A percentile compares a stretch with the other conserved stretches of the same genome.
Conservation (phyloP, 2,113 vertebrate species). For the Stercorarius parasiticus region DNA sequence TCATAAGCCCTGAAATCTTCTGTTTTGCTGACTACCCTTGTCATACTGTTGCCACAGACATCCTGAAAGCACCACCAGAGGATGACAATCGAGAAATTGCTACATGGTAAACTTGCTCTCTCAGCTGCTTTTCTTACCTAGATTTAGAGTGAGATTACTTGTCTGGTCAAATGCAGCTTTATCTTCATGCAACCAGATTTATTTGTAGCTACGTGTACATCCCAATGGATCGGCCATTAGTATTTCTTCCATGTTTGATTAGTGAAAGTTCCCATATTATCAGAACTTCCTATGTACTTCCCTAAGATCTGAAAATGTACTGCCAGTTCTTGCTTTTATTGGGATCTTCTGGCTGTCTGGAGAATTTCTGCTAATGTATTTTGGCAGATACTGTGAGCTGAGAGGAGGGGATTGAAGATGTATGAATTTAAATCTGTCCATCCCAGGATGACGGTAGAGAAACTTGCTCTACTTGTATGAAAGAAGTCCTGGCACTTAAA, state of each 20-base stretch:
- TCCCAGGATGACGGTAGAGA: background rate
- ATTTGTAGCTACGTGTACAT: background rate
- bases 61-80: slow-evolving; percentile 98
- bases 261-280: background rate
- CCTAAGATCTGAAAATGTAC: background rate
- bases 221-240: background rate
- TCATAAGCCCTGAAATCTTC: slow-evolving; percentile 97
- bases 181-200: background rate
- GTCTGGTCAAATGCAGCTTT: background rate
- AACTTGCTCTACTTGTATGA: background rate
- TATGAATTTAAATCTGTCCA: background rate
- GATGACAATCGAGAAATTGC: slow-evolving; percentile 99
- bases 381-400: background rate
- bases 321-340: background rate
- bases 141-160: background rate
- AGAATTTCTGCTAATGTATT: background rate
- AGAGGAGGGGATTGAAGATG: background rate
- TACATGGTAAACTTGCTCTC: slow-evolving; percentile 84
- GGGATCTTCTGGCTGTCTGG: background rate
- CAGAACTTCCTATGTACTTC: background rate
- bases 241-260: background rate
- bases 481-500: background rate
- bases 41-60: slow-evolving; percentile 95
- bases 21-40: slow-evolving; percentile 98
- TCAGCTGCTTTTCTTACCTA: background rate